These are phyloP conservation scores for Drosophila pseudotalamancana DNA, from an alignment of 2,888 invertebrate genomes.

Conservation along the genomic window DNA sequence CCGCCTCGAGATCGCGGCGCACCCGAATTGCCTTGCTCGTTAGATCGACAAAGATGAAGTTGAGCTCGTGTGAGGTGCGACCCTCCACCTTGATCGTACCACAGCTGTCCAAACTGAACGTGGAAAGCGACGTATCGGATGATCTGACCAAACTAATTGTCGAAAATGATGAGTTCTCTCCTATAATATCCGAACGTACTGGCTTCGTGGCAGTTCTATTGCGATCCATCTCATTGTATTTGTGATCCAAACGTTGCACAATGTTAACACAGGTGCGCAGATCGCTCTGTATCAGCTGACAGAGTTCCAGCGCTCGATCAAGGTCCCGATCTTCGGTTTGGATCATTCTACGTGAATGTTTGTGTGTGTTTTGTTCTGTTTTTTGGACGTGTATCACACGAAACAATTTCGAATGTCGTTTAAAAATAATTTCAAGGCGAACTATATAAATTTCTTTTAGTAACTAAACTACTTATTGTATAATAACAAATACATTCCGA, in stretches of 20 bases:
- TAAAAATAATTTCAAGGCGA: conserved; percentile 29
- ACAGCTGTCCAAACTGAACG: conserved; percentile 15
- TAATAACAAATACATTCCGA: background rate
- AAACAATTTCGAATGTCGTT: conserved; percentile 42
- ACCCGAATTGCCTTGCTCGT: conserved; percentile 58
- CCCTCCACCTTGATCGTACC: conserved; percentile 21
- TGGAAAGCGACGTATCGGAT: conserved; percentile 10
- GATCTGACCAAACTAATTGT: background rate
- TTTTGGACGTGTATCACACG: conserved; percentile 24
- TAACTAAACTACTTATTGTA: background rate
- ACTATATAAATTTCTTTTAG: conserved; percentile 19
- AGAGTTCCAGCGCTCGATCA: conserved; percentile 54
- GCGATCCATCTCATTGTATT: conserved; percentile 49
- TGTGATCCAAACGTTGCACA: conserved; percentile 48
- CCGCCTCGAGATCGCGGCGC: conserved; percentile 53
- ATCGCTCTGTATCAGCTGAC: conserved; percentile 33
- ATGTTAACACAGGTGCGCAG: conserved; percentile 40
- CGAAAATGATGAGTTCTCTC: background rate
- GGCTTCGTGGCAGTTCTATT: conserved; percentile 4
- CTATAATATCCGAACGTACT: background rate
- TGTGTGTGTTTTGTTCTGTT: conserved; percentile 33
- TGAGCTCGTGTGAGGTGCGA: conserved; percentile 47
- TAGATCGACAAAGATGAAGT: conserved; percentile 44
- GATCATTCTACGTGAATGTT: conserved; percentile 34
- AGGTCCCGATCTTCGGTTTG: conserved; percentile 40